phyloP scores from a whole-genome alignment of 2,797 vertebrate genomes.

The Thalassophryne amazonica region DNA sequence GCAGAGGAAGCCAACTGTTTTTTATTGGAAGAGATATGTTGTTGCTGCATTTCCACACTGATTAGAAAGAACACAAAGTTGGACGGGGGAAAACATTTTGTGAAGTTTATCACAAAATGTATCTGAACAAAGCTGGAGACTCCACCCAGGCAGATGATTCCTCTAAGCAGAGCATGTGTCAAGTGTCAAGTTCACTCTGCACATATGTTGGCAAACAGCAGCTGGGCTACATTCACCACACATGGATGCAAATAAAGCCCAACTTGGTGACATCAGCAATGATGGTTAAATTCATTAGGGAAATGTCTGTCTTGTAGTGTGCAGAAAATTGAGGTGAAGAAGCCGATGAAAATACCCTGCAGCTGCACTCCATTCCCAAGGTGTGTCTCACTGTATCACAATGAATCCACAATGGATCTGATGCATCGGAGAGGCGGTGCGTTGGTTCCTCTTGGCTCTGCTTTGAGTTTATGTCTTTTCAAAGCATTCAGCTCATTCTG shows the following conservation, averaged over 20 bases:
- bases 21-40: not conserved
- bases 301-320: constrained; percentile 44
- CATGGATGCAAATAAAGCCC: constrained; percentile 41
- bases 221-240: constrained; percentile 16
- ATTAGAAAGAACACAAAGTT: not conserved
- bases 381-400: constrained; percentile 8
- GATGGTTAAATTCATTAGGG: constrained; percentile 58
- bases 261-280: constrained; percentile 41
- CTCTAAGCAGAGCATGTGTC: constrained; percentile 3
- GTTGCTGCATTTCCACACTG: not conserved
- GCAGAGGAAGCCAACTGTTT: not conserved
- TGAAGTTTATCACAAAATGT: not conserved
- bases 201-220: constrained; percentile 23
- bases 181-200: constrained; percentile 18
- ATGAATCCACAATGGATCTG: constrained; percentile 22
- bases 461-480: constrained; percentile 8
- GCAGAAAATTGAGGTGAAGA: constrained; percentile 28
- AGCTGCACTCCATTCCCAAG: constrained; percentile 9
- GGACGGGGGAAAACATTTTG: too few relatives aligned
- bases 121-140: not conserved
- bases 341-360: constrained; percentile 12
- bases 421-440: constrained; percentile 11
- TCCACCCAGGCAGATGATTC: constrained; percentile 23
- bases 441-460: constrained; percentile 7
- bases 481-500: not conserved